Evolutionary conservation across 2,888 invertebrate species (phyloP).

Genomic region (Nesidiocoris tenuis): DNA sequence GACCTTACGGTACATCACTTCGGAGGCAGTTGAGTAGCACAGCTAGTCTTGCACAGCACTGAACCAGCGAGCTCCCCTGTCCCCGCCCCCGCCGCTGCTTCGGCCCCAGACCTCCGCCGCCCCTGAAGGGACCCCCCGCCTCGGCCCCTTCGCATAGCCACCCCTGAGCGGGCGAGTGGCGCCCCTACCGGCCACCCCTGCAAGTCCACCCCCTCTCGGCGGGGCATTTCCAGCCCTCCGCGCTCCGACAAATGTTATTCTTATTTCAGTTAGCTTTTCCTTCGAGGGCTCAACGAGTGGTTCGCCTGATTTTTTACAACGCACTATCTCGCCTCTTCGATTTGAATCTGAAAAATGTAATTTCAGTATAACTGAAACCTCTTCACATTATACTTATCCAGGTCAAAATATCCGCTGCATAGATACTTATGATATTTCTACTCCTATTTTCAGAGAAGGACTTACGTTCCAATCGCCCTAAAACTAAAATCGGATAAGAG

Average conservation of each 20-base stretch:
- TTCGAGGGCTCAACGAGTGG: no score
- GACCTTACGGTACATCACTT: constrained; percentile 43
- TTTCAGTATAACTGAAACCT: no score
- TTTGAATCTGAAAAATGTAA: no score
- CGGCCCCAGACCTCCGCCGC: neutral
- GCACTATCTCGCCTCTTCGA: no score
- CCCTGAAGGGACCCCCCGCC: constrained; percentile 25
- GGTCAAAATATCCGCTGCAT: no score
- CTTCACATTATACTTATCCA: no score
- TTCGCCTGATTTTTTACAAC: no score
- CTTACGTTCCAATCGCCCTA: no score
- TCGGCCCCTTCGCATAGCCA: neutral
- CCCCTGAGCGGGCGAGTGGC: constrained; percentile 39
- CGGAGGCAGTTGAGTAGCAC: constrained; percentile 37
- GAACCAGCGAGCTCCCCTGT: constrained; percentile 20
- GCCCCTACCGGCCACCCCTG: constrained; percentile 43
- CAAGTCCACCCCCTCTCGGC: constrained; percentile 31
- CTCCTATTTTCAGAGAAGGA: no score
- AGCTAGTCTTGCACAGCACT: constrained; percentile 46
- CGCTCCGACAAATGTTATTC: constrained; percentile 4
- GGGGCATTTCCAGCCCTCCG: neutral
- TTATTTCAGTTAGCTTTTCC: neutral
- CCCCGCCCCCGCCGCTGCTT: constrained; percentile 18
- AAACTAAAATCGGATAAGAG: no score
- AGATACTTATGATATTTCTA: no score